phyloP scores from a whole-genome alignment of 2,113 vertebrate species.

The Nothobranchius furzeri region DNA sequence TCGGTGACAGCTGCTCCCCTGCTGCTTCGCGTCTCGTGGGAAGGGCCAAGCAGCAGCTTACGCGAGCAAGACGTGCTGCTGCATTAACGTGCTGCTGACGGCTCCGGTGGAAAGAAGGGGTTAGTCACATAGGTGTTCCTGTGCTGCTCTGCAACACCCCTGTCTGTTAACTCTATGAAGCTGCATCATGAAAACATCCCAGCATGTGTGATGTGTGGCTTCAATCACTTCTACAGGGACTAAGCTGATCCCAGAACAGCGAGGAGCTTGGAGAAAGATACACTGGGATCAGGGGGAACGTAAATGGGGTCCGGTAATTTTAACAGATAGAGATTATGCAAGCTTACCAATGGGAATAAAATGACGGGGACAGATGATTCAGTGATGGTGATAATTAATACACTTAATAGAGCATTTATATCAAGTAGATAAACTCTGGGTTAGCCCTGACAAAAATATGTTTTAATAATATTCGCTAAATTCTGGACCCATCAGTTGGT shows the following conservation, averaged over 20 bases:
- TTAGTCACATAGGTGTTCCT: conserved; percentile 29
- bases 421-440: no score
- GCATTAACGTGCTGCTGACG: no score
- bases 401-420: no score
- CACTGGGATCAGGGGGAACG: conserved; percentile 37
- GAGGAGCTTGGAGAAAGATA: conserved; percentile 62
- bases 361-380: neutral
- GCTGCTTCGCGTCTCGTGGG: no score
- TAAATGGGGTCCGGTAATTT: conserved; percentile 31
- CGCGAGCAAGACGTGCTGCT: no score
- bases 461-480: no score
- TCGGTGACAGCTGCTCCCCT: no score
- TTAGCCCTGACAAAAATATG: no score
- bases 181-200: conserved; percentile 63
- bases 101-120: no score
- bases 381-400: neutral
- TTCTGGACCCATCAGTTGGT: no score
- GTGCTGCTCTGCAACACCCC: conserved; percentile 29
- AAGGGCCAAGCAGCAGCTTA: no score
- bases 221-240: conserved; percentile 80
- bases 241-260: conserved; percentile 77
- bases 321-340: conserved; percentile 14
- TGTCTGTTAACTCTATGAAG: conserved; percentile 23
- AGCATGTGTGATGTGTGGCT: conserved; percentile 75
- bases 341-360: conserved; percentile 2